phyloP scores from a whole-genome alignment of 2,113 vertebrate genomes.

The Cygnus buccinator region DNA sequence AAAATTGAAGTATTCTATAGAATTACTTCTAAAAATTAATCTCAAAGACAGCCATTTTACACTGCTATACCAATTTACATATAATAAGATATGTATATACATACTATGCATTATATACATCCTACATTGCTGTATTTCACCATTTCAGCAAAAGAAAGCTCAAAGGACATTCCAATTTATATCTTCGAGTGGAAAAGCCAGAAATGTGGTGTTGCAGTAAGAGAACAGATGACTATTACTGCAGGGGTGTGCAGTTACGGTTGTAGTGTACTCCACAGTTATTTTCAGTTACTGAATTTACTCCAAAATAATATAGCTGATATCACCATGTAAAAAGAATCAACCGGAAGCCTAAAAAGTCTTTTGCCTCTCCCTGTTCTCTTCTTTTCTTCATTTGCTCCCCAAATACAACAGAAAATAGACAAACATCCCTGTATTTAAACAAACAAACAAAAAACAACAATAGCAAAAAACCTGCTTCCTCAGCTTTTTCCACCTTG shows the following conservation, averaged over 20 bases:
- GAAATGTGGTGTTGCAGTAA: background rate
- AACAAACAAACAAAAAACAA: background rate
- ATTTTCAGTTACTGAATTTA: background rate
- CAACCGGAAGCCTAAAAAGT: background rate
- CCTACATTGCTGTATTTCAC: background rate
- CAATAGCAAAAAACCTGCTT: background rate
- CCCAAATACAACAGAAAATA: background rate
- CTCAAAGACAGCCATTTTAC: background rate
- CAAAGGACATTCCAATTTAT: background rate
- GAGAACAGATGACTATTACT: background rate
- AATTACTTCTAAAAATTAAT: background rate
- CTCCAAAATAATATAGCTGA: background rate
- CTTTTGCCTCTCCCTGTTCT: background rate
- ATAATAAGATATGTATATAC: background rate
- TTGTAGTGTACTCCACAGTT: fast-evolving
- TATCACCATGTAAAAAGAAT: background rate
- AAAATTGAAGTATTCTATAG: background rate
- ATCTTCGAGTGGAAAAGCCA: background rate
- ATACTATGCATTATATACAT: fast-evolving
- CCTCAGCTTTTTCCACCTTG: background rate
- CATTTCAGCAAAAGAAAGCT: background rate
- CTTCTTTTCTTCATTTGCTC: background rate
- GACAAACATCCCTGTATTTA: background rate
- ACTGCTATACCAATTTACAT: background rate
- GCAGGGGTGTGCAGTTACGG: background rate